These are phyloP conservation scores for Palythoa heliodiscus DNA, from an alignment of 92 coral and sea anemone species.

Conservation along the genomic window DNA sequence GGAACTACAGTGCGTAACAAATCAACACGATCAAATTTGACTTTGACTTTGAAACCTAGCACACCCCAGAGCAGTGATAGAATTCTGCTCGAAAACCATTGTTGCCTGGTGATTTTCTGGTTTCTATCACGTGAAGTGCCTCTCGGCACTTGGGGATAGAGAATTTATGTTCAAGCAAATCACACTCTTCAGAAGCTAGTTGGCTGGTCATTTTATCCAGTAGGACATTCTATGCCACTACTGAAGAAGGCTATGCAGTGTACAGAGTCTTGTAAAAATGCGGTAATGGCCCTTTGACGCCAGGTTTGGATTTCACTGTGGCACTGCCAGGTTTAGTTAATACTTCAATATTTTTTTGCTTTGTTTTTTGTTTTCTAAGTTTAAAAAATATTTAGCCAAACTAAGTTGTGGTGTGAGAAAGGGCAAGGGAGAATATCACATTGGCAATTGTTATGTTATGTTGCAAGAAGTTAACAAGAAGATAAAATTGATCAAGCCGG, in stretches of 20 bases:
- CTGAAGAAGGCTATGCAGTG: not conserved
- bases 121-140: not conserved
- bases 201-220: not conserved
- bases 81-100: conserved; percentile 2
- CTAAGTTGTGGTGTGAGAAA: not conserved
- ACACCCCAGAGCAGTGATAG: not conserved
- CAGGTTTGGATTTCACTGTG: not conserved
- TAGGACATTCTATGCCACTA: not conserved
- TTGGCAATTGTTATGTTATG: not conserved
- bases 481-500: not conserved
- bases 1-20: no score
- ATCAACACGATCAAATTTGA: no score
- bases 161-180: not conserved
- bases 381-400: conserved; percentile 34
- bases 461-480: not conserved
- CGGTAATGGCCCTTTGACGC: not conserved
- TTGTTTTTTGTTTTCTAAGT: conserved; percentile 34
- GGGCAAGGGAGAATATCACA: not conserved
- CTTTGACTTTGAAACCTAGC: conserved; percentile 11
- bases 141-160: not conserved
- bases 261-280: conserved; percentile 3
- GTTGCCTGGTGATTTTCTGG: not conserved
- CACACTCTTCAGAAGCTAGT: not conserved
- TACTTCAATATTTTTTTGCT: not conserved
- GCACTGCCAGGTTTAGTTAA: not conserved